A percentile compares a stretch with the other conserved stretches of the same genome.
Conservation (phyloP, 2,888 invertebrate species). For the Pollenia angustigena region DNA sequence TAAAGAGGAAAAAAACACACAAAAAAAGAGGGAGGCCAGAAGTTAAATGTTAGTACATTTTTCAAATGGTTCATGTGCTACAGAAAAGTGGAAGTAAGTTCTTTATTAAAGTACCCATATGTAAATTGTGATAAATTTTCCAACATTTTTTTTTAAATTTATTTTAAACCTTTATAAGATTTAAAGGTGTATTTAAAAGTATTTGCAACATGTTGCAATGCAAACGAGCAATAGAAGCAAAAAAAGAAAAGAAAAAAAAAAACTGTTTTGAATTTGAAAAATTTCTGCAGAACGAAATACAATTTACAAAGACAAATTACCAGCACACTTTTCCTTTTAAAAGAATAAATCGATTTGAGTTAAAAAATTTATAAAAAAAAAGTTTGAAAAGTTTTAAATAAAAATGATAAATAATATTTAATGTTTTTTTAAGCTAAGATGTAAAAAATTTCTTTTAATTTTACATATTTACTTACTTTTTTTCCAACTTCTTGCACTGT, state of each 20-base stretch:
- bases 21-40: neutral
- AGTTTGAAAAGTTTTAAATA: neutral
- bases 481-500: neutral
- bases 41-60: neutral
- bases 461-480: neutral
- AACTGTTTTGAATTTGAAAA: slow-evolving; percentile 8
- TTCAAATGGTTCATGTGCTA: neutral
- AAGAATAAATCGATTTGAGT: neutral
- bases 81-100: neutral
- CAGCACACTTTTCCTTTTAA: slow-evolving; percentile 4
- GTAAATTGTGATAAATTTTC: slow-evolving; percentile 31
- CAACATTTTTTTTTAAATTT: neutral
- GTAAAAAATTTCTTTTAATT: no score
- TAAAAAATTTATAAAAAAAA: neutral
- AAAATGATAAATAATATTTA: neutral
- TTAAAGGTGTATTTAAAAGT: neutral
- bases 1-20: neutral
- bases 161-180: neutral
- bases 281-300: neutral
- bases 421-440: neutral
- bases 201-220: slow-evolving; percentile 9
- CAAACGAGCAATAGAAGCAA: neutral
- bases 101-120: neutral
- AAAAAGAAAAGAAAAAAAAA: neutral
- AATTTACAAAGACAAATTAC: slow-evolving; percentile 14